phyloP scores from a whole-genome alignment of 2,888 invertebrate genomes.

The Pyrocoelia pectoralis region DNA sequence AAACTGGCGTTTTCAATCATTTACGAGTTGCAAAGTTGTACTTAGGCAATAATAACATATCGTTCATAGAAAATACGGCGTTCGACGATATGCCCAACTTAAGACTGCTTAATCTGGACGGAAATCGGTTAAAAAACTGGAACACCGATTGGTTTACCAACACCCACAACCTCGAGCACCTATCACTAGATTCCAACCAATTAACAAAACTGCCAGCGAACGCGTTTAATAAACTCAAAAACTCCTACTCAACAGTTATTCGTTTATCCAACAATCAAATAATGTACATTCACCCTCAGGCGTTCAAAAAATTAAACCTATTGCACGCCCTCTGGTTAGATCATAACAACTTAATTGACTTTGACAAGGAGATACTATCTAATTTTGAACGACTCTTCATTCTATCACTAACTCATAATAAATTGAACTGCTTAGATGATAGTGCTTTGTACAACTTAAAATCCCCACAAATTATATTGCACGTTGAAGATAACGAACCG shows the following conservation, averaged over 20 bases:
- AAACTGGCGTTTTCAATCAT: constrained; percentile 25
- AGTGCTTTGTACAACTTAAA: constrained; percentile 19
- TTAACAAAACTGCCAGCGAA: constrained; percentile 46
- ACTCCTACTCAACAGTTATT: constrained; percentile 40
- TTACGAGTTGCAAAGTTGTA: constrained; percentile 29
- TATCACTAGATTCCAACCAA: constrained; percentile 51
- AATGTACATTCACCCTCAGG: constrained; percentile 39
- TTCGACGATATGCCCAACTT: constrained; percentile 49
- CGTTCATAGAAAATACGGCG: constrained; percentile 40
- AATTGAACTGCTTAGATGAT: constrained; percentile 22
- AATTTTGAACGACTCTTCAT: constrained; percentile 19
- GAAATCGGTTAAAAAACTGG: constrained; percentile 50
- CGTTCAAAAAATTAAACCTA: constrained; percentile 40
- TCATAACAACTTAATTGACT: constrained; percentile 42
- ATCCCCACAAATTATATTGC: constrained; percentile 21
- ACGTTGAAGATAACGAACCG: constrained; percentile 22
- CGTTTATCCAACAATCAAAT: constrained; percentile 46
- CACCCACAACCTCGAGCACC: constrained; percentile 47
- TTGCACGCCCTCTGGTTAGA: constrained; percentile 45
- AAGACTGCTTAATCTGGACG: constrained; percentile 49
- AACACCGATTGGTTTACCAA: constrained; percentile 53
- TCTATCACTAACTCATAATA: constrained; percentile 21
- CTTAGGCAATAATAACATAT: constrained; percentile 42
- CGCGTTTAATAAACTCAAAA: constrained; percentile 51
- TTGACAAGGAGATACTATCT: constrained; percentile 32